phyloP scores from a whole-genome alignment of 2,113 vertebrate genomes.

The Riparia riparia region DNA sequence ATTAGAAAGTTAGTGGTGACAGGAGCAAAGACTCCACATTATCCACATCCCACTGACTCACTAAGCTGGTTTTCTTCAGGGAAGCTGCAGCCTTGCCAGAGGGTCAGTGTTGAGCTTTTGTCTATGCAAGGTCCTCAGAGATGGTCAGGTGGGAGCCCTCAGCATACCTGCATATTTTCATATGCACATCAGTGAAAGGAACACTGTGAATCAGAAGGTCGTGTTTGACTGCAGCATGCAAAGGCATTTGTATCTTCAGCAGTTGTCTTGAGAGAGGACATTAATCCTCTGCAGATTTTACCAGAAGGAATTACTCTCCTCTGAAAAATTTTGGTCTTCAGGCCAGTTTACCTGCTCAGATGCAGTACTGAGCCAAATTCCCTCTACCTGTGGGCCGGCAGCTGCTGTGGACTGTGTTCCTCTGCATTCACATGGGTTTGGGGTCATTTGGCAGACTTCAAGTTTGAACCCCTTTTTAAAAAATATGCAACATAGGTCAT shows the following conservation, averaged over 20 bases:
- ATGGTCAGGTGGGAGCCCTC: background rate
- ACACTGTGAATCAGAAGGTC: background rate
- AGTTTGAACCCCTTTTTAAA: background rate
- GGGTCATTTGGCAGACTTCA: background rate
- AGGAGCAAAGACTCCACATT: background rate
- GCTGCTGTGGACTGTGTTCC: background rate
- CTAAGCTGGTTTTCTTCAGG: background rate
- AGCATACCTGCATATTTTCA: background rate
- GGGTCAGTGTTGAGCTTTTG: background rate
- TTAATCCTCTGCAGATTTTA: background rate
- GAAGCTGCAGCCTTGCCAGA: background rate
- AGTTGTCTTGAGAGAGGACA: background rate
- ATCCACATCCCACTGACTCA: background rate
- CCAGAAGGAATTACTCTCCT: background rate
- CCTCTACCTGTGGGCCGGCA: constrained; percentile 16
- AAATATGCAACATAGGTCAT: background rate
- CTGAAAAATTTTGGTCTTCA: background rate
- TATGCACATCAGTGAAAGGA: background rate
- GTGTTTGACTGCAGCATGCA: background rate
- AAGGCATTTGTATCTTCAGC: background rate
- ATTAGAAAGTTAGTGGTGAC: background rate
- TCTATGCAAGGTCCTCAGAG: background rate
- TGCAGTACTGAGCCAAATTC: constrained; percentile 7
- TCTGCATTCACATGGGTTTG: background rate
- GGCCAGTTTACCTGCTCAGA: background rate